Evolutionary conservation across 2,888 invertebrate genomes (phyloP).

Genomic region (Drosophila pegasa): DNA sequence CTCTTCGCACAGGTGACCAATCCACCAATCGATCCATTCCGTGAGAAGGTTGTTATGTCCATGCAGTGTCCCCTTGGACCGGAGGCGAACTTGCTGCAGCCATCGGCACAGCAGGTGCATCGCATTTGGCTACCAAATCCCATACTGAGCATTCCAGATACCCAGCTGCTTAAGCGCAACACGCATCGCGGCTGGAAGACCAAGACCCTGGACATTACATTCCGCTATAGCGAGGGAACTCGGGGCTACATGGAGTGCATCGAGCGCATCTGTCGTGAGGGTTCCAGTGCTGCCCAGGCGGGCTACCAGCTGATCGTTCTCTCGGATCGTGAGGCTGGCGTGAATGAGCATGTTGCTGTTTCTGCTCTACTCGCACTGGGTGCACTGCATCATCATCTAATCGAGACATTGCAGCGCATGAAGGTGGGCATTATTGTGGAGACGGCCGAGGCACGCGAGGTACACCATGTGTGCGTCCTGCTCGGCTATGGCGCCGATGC

Average conservation of each 20-base stretch:
- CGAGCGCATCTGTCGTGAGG: conserved; percentile 91
- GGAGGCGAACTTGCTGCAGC: conserved; percentile 96
- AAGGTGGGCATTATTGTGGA: conserved; percentile 97
- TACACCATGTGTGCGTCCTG: conserved; percentile 98
- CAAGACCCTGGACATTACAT: conserved; percentile 95
- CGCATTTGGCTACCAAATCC: conserved; percentile 97
- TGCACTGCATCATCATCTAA: conserved; percentile 97
- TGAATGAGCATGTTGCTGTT: conserved; percentile 88
- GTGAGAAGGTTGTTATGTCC: conserved; percentile 99
- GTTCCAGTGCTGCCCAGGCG: conserved; percentile 90
- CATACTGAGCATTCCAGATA: conserved; percentile 95
- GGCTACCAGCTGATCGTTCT: conserved; percentile 95
- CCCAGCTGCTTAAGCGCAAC: conserved; percentile 94
- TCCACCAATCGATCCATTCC: conserved; percentile 99
- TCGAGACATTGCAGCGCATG: conserved; percentile 97
- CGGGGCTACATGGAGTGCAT: conserved; percentile 92
- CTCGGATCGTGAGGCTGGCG: conserved; percentile 90
- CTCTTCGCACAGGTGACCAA: conserved; percentile 99
- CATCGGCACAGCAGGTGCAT: conserved; percentile 93
- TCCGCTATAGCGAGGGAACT: conserved; percentile 90
- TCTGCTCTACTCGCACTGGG: conserved; percentile 95
- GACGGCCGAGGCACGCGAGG: conserved; percentile 97
- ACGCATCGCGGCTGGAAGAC: conserved; percentile 95
- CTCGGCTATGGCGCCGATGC: conserved; percentile 99
- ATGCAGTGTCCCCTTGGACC: conserved; percentile 98